Conservation (phyloP, 1,140 invertebrate genomes). For the Macrotrachela quadricornifera region DNA sequence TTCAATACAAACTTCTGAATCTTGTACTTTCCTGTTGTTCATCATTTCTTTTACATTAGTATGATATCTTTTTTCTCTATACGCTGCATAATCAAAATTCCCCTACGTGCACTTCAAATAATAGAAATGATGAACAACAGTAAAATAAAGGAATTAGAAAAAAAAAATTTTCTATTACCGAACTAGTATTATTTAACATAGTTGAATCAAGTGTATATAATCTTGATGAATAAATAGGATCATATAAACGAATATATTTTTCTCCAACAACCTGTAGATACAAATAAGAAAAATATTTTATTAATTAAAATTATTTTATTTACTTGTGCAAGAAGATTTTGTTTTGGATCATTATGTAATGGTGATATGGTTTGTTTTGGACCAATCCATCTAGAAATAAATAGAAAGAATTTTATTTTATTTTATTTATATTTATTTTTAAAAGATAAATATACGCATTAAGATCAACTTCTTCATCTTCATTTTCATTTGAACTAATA, state of each 20-base stretch:
- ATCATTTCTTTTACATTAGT: no score
- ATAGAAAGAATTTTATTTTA: no score
- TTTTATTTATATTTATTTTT: no score
- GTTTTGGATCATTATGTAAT: conserved; percentile 79
- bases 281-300: no score
- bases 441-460: conserved; percentile 16
- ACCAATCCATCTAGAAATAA: conserved; percentile 47
- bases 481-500: conserved; percentile 35
- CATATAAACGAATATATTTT: conserved; percentile 62
- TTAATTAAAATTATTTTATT: no score
- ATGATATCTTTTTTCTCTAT: no score
- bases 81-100: no score
- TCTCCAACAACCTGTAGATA: conserved; percentile 43
- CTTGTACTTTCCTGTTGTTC: no score
- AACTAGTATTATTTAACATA: conserved; percentile 51
- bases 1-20: no score
- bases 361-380: conserved; percentile 80
- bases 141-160: background rate
- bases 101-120: no score
- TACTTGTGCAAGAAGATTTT: conserved; percentile 69
- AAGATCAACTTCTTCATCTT: conserved; percentile 30
- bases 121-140: no score
- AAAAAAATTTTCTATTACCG: background rate
- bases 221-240: conserved; percentile 41
- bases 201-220: conserved; percentile 58